Conservation (phyloP, 2,888 invertebrate genomes). For the Heliconius hortense region DNA sequence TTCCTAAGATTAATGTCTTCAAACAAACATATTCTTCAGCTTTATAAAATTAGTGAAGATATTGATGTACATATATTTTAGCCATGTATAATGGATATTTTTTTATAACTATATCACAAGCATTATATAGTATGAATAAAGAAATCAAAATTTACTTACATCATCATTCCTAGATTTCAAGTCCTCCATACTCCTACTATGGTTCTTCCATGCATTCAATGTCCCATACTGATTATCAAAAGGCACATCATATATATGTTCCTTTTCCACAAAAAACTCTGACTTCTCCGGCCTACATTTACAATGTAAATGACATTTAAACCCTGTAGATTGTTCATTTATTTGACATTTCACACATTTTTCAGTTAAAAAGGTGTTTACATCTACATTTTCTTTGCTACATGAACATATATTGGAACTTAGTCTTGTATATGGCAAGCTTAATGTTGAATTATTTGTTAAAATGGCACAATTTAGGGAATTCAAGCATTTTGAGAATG, state of each 20-base stretch:
- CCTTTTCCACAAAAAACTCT: constrained; percentile 67
- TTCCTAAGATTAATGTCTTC: too few species aligned
- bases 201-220: constrained; percentile 54
- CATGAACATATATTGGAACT: constrained; percentile 58
- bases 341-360: constrained; percentile 58
- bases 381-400: constrained; percentile 52
- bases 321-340: constrained; percentile 57
- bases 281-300: constrained; percentile 59
- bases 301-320: constrained; percentile 73
- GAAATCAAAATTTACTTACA: constrained; percentile 51
- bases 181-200: constrained; percentile 66
- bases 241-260: constrained; percentile 85
- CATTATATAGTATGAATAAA: background rate
- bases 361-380: constrained; percentile 49
- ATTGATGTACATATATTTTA: too few species aligned
- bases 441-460: constrained; percentile 62
- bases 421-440: constrained; percentile 69
- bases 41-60: too few species aligned
- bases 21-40: too few species aligned
- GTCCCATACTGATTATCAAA: constrained; percentile 64
- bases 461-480: constrained; percentile 69
- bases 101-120: too few species aligned
- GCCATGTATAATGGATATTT: too few species aligned
- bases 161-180: constrained; percentile 48
- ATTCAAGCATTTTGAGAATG: constrained; percentile 68